These are phyloP conservation scores for Bombylius major DNA, from an alignment of 2,888 invertebrate genomes.

Conservation along the genomic window DNA sequence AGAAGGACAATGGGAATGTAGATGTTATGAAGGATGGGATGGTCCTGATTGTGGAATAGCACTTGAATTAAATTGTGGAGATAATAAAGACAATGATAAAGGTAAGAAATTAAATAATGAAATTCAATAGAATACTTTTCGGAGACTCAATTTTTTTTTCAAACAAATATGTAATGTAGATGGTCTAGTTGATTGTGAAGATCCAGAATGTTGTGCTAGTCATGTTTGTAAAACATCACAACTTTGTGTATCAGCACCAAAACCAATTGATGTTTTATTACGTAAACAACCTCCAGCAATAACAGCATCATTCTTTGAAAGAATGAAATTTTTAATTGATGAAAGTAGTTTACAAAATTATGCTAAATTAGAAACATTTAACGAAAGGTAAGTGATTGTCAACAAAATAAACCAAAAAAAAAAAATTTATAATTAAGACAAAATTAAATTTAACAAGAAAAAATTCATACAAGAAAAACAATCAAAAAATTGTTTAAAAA, in stretches of 20 bases:
- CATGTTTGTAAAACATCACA: conserved; percentile 72
- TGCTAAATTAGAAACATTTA: conserved; percentile 89
- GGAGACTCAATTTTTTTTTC: too few species aligned
- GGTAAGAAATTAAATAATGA: conserved; percentile 44
- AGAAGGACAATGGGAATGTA: conserved; percentile 84
- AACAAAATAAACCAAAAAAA: conserved; percentile 7
- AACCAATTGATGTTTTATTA: conserved; percentile 89
- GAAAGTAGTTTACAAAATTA: conserved; percentile 97
- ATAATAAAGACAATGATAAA: conserved; percentile 92
- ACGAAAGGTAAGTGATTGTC: conserved; percentile 72
- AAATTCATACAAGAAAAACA: not conserved
- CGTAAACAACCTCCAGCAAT: conserved; percentile 93
- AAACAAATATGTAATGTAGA: conserved; percentile 43
- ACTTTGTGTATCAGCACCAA: conserved; percentile 86
- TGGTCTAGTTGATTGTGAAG: conserved; percentile 93
- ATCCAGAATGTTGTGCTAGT: conserved; percentile 92
- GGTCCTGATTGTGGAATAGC: conserved; percentile 86
- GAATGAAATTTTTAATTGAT: conserved; percentile 97
- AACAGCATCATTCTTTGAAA: conserved; percentile 94
- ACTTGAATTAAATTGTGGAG: conserved; percentile 86
- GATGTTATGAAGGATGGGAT: conserved; percentile 92
- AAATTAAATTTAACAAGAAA: conserved; percentile 6
- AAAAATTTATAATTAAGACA: too few species aligned
- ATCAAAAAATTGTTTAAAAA: not conserved
- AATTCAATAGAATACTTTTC: not conserved